These are phyloP conservation scores for Temnothorax unifasciatus DNA, from an alignment of 2,888 invertebrate genomes.

Conservation along the genomic window DNA sequence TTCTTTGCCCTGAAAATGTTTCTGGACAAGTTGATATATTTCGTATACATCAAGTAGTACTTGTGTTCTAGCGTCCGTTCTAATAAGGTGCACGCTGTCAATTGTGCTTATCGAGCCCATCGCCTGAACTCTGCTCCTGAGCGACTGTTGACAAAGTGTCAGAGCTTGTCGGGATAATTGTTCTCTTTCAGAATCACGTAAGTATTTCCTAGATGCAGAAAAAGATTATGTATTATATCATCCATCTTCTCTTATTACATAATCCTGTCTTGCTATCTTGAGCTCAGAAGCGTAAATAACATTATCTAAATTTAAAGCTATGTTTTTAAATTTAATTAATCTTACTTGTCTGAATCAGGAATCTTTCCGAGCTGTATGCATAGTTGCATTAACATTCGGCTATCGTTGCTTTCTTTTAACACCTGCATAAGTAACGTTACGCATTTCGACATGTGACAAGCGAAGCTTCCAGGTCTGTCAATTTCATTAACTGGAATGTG, in stretches of 20 bases:
- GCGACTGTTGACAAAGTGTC: conserved; percentile 90
- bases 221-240: neutral
- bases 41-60: conserved; percentile 89
- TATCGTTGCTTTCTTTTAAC: conserved; percentile 92
- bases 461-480: conserved; percentile 96
- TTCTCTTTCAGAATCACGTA: conserved; percentile 94
- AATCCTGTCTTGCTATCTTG: neutral
- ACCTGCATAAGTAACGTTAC: conserved; percentile 94
- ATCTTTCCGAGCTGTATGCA: conserved; percentile 92
- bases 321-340: conserved; percentile 57
- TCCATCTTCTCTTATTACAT: neutral
- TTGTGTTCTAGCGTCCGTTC: conserved; percentile 84
- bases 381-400: conserved; percentile 92
- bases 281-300: neutral
- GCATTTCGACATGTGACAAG: conserved; percentile 95
- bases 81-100: conserved; percentile 76
- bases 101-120: conserved; percentile 80
- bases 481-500: conserved; percentile 96
- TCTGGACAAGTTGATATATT: conserved; percentile 90
- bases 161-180: conserved; percentile 93
- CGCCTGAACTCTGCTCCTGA: conserved; percentile 89
- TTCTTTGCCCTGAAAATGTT: conserved; percentile 89
- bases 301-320: neutral
- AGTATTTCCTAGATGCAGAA: conserved; percentile 89
- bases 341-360: conserved; percentile 95